A percentile compares a stretch with the other conserved stretches of the same genome.
Evolutionary conservation across 2,888 invertebrate species (phyloP).

Genomic region (Thymelicus sylvestris): DNA sequence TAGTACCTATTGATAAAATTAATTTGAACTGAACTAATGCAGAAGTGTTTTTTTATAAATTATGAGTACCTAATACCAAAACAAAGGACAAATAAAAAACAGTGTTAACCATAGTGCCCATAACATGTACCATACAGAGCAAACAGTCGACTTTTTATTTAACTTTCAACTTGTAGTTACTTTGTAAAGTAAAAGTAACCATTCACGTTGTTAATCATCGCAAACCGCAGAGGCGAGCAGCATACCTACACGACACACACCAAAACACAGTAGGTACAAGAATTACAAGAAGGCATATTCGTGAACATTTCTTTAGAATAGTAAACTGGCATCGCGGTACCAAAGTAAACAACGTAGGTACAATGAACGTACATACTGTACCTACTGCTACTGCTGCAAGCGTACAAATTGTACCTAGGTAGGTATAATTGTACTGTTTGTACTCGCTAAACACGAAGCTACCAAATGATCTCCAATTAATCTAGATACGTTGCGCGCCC

Average conservation of each 20-base stretch:
- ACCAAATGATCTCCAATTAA: conserved; percentile 31
- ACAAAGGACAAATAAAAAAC: too few relatives aligned
- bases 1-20: too few relatives aligned
- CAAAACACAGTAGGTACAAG: conserved; percentile 46
- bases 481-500: conserved; percentile 11
- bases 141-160: too few relatives aligned
- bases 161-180: too few relatives aligned
- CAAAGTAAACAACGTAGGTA: conserved; percentile 58
- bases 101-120: too few relatives aligned
- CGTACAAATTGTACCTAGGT: background rate
- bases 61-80: too few relatives aligned
- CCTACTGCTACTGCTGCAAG: background rate
- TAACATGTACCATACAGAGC: too few relatives aligned
- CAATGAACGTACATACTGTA: background rate
- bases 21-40: too few relatives aligned
- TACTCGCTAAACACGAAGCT: conserved; percentile 29
- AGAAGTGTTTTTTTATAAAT: too few relatives aligned
- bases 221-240: conserved; percentile 53
- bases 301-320: conserved; percentile 72
- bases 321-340: conserved; percentile 70
- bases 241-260: background rate
- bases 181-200: conserved; percentile 50
- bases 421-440: too few relatives aligned
- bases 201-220: conserved; percentile 60
- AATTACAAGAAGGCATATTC: conserved; percentile 53